phyloP scores from a whole-genome alignment of 1,140 invertebrate species.

The Drosophila ficusphila region DNA sequence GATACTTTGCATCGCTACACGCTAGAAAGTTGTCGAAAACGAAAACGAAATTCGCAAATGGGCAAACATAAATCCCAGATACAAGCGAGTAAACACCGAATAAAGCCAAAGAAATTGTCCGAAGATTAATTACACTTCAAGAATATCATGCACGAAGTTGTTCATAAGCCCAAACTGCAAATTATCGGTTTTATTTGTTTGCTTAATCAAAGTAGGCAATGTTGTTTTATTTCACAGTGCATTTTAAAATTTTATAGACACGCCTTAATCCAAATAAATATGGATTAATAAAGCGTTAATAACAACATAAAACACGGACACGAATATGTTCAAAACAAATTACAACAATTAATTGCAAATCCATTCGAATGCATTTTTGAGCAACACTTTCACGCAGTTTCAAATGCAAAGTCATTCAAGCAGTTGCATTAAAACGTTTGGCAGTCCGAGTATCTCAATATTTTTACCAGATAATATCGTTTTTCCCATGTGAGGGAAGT shows the following conservation, averaged over 20 bases:
- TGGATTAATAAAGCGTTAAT: constrained; percentile 39
- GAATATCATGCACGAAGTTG: too few species aligned
- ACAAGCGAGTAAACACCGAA: constrained; percentile 20
- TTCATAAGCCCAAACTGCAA: too few species aligned
- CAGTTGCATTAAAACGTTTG: constrained; percentile 33
- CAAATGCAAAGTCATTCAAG: constrained; percentile 39
- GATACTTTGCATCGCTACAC: constrained; percentile 73
- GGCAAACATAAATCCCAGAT: constrained; percentile 30
- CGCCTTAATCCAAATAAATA: constrained; percentile 13
- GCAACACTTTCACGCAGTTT: constrained; percentile 64
- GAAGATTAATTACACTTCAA: constrained; percentile 13
- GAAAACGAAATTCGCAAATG: constrained; percentile 68
- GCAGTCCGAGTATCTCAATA: constrained; percentile 21
- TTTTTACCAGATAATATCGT: not conserved
- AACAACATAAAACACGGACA: constrained; percentile 1
- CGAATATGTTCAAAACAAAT: constrained; percentile 2
- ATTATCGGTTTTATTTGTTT: too few species aligned
- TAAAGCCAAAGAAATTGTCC: constrained; percentile 26
- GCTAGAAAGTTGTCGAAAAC: constrained; percentile 78
- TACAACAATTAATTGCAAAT: constrained; percentile 72
- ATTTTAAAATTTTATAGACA: not conserved
- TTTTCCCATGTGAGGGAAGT: constrained; percentile 5
- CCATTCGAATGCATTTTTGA: constrained; percentile 70
- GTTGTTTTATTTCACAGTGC: not conserved
- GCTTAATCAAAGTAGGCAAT: too few species aligned